These are phyloP conservation scores for Chelon auratus DNA, from an alignment of 2,797 vertebrate species.

Conservation along the genomic window DNA sequence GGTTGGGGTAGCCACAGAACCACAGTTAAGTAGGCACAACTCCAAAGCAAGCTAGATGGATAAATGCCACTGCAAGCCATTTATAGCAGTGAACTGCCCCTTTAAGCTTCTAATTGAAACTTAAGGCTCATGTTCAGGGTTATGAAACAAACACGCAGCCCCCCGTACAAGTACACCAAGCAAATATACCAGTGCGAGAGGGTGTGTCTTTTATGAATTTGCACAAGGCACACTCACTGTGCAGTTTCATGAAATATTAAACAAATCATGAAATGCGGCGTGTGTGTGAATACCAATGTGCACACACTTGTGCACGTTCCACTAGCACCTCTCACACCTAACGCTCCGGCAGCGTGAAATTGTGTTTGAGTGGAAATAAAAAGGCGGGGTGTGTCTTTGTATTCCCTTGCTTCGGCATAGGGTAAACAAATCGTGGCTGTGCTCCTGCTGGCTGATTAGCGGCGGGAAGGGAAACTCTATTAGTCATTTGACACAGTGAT, in stretches of 20 bases:
- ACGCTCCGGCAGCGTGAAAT: slow-evolving; percentile 60
- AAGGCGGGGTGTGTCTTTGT: slow-evolving; percentile 66
- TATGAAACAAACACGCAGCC: not conserved
- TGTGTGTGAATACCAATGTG: slow-evolving; percentile 6
- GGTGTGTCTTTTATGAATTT: slow-evolving; percentile 14
- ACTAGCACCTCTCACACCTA: slow-evolving; percentile 46
- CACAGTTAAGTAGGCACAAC: no score
- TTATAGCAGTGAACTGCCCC: no score
- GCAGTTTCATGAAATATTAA: slow-evolving; percentile 53
- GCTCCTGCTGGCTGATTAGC: slow-evolving; percentile 75
- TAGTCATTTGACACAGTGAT: slow-evolving; percentile 80
- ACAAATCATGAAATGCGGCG: slow-evolving; percentile 37
- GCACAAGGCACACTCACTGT: slow-evolving; percentile 6
- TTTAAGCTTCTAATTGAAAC: no score
- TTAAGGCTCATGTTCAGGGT: not conserved
- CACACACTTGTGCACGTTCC: slow-evolving; percentile 10
- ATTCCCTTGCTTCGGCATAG: slow-evolving; percentile 50
- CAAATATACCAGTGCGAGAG: slow-evolving; percentile 3
- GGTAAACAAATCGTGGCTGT: slow-evolving; percentile 76
- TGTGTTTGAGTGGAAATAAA: slow-evolving; percentile 65
- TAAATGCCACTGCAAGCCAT: no score
- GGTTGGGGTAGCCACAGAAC: no score
- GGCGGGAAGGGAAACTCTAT: slow-evolving; percentile 75
- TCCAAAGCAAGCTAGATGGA: no score
- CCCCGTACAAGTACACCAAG: not conserved